Conservation (phyloP, 2,888 invertebrate genomes). For the Ethmia dodecea region DNA sequence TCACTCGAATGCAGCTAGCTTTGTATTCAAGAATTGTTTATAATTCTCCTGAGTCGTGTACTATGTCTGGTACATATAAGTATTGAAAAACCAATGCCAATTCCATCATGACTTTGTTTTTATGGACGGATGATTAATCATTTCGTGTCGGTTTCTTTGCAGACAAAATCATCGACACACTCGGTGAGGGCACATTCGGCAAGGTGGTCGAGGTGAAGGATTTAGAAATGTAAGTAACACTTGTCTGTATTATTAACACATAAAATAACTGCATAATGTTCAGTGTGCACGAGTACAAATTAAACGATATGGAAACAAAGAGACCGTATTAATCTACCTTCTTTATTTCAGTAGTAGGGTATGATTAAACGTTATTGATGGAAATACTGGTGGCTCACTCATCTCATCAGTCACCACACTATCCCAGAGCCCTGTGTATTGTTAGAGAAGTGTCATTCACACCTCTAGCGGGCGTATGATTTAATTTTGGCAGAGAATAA, state of each 20-base stretch:
- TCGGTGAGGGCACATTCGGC: conserved; percentile 99
- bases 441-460: conserved; percentile 41
- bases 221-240: conserved; percentile 89
- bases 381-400: too few relatives aligned
- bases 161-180: conserved; percentile 99
- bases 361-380: too few relatives aligned
- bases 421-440: too few relatives aligned
- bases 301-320: too few relatives aligned
- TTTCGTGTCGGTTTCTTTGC: conserved; percentile 81
- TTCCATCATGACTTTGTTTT: conserved; percentile 57
- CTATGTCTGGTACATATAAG: conserved; percentile 17
- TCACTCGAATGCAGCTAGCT: conserved; percentile 3
- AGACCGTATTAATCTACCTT: too few relatives aligned
- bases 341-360: too few relatives aligned
- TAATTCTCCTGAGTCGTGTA: conserved; percentile 15
- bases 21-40: conserved; percentile 19
- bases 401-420: too few relatives aligned
- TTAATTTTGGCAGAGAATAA: conserved; percentile 50
- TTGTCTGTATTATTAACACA: too few relatives aligned
- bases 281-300: too few relatives aligned
- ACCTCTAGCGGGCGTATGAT: conserved; percentile 27
- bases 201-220: conserved; percentile 99
- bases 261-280: too few relatives aligned
- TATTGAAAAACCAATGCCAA: conserved; percentile 35
- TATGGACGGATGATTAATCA: conserved; percentile 43